Base-by-base conservation (phyloP, 2,113 vertebrate genomes). In the Orycteropus afer region DNA sequence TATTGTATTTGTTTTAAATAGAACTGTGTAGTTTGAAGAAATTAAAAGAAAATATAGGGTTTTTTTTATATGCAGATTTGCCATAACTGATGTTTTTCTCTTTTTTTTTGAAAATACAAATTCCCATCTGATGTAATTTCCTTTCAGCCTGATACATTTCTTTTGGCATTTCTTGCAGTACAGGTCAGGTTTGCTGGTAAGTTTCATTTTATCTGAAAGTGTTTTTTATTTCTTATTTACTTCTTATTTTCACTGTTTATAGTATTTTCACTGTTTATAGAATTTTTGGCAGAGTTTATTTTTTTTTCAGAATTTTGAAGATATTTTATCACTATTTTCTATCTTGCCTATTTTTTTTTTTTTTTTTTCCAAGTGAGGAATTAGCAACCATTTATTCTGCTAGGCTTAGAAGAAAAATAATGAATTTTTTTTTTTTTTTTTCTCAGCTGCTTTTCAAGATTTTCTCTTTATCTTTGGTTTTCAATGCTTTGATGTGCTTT, bases 1-100 rank as follows among this genome's bases (percentile, higher is more conserved):
- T 45, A 53, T 37, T 80, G 13, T 51, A 53, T 91, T 86, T 78
- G 71, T 90, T 86, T 77, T 63, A 47, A 91, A 80, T 7, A 92
- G 15, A n/a, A 14, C 47, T 57, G 49, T 59, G 0, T 67, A 80
- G 32, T 63, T 82, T 80, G 74, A 45, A 61, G 42, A 63, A 65
- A 76, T 27, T 45, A 25, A 80, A 86, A 91, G 13, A 27, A 59
- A 80, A 86, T 57, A 82, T n/a, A 23, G 29, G 32, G 27, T 22
- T 67, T 87, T 82, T 49, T 8, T 47, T 59, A 45, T 86, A 86
- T 25, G 8, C 10, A 80, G 82, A 25, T 45, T 81, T 86, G 5
- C 45, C 29, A 53, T 73, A 73, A 51, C 22, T 55, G 12, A 47
- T 73, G 6, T 29, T 80, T 9, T 69, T 79, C 15, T 74, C n/a